phyloP scores from a whole-genome alignment of 2,113 vertebrate species.

The Bungarus multicinctus region DNA sequence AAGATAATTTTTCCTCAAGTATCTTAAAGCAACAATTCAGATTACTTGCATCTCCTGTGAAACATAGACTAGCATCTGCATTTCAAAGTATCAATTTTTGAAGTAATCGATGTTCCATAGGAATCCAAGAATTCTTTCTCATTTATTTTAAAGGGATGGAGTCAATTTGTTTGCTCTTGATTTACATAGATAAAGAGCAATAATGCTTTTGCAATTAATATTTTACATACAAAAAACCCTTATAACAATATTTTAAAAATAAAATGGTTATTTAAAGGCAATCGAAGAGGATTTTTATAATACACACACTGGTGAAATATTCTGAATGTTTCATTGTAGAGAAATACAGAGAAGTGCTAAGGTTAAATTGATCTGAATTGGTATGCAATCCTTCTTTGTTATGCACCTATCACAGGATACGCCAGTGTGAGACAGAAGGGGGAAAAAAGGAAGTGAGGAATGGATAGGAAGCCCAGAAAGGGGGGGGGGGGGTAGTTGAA shows the following conservation, averaged over 20 bases:
- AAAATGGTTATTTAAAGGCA: accelerated
- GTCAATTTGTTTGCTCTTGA: not conserved
- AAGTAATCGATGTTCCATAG: not conserved
- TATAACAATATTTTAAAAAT: not conserved
- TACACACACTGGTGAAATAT: not conserved
- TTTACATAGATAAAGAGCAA: not conserved
- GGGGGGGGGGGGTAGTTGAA: slow-evolving; percentile 77
- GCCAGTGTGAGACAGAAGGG: not conserved
- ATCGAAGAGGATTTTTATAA: not conserved
- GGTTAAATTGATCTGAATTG: slow-evolving; percentile 59
- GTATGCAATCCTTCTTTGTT: slow-evolving; percentile 56
- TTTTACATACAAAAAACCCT: not conserved
- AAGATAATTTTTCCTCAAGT: not conserved
- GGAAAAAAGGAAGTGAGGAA: not conserved
- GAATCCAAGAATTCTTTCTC: too few species aligned
- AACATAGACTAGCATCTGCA: not conserved
- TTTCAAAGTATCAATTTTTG: not conserved
- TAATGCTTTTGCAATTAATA: not conserved
- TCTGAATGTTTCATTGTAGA: not conserved
- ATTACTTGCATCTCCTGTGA: not conserved
- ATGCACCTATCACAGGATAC: slow-evolving; percentile 42
- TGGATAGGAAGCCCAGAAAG: slow-evolving; percentile 32
- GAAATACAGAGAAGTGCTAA: slow-evolving; percentile 51
- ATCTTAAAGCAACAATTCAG: not conserved
- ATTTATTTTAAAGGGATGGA: not conserved